These are phyloP conservation scores for Sandelia bainsii DNA, from an alignment of 2,797 vertebrate genomes.

Conservation along the genomic window DNA sequence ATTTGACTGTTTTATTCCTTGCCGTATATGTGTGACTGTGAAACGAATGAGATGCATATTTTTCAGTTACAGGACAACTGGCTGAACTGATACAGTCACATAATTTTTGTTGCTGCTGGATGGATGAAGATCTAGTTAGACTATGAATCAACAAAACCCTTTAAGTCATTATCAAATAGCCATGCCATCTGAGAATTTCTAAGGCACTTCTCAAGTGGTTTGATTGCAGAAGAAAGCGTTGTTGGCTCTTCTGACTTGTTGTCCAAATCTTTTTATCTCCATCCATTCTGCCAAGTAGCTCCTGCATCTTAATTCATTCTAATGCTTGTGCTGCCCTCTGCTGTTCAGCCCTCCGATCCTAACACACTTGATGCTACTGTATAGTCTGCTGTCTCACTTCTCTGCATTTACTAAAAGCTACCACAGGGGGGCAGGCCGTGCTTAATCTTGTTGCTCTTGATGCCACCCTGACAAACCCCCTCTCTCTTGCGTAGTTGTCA, in stretches of 20 bases:
- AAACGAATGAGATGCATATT: constrained; percentile 35
- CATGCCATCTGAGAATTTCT: constrained; percentile 58
- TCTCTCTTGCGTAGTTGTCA: constrained; percentile 88
- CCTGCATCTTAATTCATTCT: constrained; percentile 64
- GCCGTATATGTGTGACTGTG: constrained; percentile 32
- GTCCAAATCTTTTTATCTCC: constrained; percentile 17
- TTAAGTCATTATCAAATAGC: constrained; percentile 34
- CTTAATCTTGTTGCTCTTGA: constrained; percentile 84
- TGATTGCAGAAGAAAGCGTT: constrained; percentile 67
- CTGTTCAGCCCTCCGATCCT: constrained; percentile 56
- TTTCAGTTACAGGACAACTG: constrained; percentile 42
- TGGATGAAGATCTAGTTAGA: constrained; percentile 22
- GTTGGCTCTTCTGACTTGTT: constrained; percentile 62
- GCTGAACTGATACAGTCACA: constrained; percentile 34
- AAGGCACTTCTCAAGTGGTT: constrained; percentile 66
- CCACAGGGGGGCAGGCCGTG: constrained; percentile 81
- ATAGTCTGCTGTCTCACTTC: constrained; percentile 82
- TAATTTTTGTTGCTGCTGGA: constrained; percentile 25
- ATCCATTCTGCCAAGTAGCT: constrained; percentile 54
- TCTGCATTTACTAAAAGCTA: constrained; percentile 80
- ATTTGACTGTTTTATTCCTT: constrained; percentile 28
- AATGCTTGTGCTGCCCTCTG: constrained; percentile 81
- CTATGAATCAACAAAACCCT: constrained; percentile 34
- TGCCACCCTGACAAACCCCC: constrained; percentile 81
- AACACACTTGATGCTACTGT: constrained; percentile 77